These are phyloP conservation scores for Scaptomyza hsui DNA, from an alignment of 1,140 invertebrate genomes.

Conservation along the genomic window DNA sequence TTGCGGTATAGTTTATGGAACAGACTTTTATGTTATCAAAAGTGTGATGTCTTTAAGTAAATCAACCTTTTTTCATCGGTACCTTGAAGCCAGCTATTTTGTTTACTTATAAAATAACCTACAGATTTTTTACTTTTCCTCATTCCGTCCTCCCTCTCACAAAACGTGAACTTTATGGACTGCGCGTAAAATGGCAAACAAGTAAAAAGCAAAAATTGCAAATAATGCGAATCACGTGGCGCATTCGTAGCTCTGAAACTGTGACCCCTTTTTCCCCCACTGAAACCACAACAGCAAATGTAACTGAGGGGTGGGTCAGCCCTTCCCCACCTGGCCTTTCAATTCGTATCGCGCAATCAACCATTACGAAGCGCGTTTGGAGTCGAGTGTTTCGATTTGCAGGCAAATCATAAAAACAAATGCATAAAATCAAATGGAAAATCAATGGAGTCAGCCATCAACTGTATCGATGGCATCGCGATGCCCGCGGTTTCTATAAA, in stretches of 20 bases:
- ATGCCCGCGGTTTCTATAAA: constrained; percentile 51
- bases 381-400: constrained; percentile 80
- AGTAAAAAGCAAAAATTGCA: constrained; percentile 76
- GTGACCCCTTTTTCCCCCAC: constrained; percentile 24
- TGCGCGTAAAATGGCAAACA: constrained; percentile 51
- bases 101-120: background rate
- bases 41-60: background rate
- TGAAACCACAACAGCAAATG: constrained; percentile 24
- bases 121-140: background rate
- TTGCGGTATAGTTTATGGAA: background rate
- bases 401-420: constrained; percentile 82
- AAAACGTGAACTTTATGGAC: constrained; percentile 42
- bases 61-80: background rate
- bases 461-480: constrained; percentile 52
- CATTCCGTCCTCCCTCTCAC: too few relatives aligned
- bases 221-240: constrained; percentile 81
- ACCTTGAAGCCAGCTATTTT: background rate
- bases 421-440: constrained; percentile 81
- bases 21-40: background rate
- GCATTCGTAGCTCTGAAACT: constrained; percentile 33
- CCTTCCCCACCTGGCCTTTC: too few relatives aligned
- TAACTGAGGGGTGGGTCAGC: constrained; percentile 22
- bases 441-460: constrained; percentile 79
- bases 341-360: constrained; percentile 71
- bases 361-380: constrained; percentile 74